Conservation (phyloP, 2,113 vertebrate genomes). For the Bubo blakistoni region DNA sequence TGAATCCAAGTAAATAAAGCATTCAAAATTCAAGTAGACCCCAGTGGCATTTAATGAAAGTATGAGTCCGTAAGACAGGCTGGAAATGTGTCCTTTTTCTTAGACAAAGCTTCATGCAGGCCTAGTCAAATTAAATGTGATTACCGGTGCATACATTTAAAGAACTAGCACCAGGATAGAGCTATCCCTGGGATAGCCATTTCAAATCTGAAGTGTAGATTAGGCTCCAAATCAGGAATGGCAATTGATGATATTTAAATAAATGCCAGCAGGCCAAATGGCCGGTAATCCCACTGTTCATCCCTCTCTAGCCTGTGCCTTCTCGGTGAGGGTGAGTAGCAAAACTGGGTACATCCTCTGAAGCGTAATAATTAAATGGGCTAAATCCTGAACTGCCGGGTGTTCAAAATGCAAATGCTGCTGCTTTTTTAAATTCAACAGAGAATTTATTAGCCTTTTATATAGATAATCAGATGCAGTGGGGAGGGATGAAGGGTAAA, state of each 20-base stretch:
- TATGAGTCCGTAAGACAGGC: neutral
- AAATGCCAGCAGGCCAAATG: neutral
- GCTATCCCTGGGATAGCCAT: neutral
- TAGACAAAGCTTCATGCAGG: neutral
- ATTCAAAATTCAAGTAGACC: neutral
- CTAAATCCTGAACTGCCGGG: neutral
- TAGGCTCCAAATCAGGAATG: neutral
- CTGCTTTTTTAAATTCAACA: neutral
- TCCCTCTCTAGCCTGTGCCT: neutral
- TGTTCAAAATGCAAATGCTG: conserved; percentile 42
- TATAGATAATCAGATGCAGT: neutral
- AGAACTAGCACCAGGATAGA: neutral
- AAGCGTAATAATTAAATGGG: conserved; percentile 4
- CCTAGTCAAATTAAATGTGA: neutral
- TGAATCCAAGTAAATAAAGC: neutral
- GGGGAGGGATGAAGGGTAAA: neutral
- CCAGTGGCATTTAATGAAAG: neutral
- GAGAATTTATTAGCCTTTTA: conserved; percentile 11
- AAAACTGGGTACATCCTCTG: neutral
- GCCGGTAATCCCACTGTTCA: neutral
- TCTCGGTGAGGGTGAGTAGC: neutral
- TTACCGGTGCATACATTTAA: neutral
- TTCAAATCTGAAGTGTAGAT: neutral
- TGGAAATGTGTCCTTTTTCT: neutral
- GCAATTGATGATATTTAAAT: neutral